Evolutionary conservation across 2,888 invertebrate genomes (phyloP).

Genomic region (Apamea epomidion): DNA sequence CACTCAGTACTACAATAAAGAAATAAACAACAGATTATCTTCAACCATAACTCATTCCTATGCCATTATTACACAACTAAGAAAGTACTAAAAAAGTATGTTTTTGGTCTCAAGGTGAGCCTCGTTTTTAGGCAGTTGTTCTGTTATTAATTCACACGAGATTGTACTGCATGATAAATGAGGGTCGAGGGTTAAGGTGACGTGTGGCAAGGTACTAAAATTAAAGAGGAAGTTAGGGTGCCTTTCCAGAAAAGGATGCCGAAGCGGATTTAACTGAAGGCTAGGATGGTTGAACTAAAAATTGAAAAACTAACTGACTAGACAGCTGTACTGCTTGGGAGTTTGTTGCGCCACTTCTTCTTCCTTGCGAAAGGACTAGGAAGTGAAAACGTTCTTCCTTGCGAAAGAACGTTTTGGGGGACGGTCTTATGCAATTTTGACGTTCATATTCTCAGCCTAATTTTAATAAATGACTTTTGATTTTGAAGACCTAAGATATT

Average conservation of each 20-base stretch:
- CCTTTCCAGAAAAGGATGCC: background rate
- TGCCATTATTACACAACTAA: slow-evolving; percentile 10
- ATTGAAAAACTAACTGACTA: background rate
- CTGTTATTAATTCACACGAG: slow-evolving; percentile 48
- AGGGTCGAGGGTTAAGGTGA: background rate
- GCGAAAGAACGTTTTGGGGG: background rate
- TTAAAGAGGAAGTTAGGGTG: slow-evolving; percentile 1
- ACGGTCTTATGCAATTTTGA: background rate
- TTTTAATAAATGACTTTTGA: background rate
- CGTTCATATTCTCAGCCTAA: background rate
- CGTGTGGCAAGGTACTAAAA: background rate
- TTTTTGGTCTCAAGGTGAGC: slow-evolving; percentile 61
- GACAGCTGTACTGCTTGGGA: background rate
- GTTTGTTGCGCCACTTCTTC: background rate
- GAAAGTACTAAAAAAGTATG: slow-evolving; percentile 38
- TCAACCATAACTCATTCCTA: slow-evolving; percentile 21
- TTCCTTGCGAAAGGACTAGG: background rate
- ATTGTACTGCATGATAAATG: slow-evolving; percentile 53
- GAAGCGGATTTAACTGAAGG: background rate
- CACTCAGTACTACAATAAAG: background rate
- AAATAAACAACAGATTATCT: slow-evolving; percentile 23
- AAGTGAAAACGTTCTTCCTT: background rate
- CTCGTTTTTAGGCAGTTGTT: slow-evolving; percentile 31
- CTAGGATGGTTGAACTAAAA: background rate
- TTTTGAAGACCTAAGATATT: background rate